Evolutionary conservation across 2,797 vertebrate genomes (phyloP), one percentile per base, ranked within the genome.

Genomic region (Myripristis murdjan): DNA sequence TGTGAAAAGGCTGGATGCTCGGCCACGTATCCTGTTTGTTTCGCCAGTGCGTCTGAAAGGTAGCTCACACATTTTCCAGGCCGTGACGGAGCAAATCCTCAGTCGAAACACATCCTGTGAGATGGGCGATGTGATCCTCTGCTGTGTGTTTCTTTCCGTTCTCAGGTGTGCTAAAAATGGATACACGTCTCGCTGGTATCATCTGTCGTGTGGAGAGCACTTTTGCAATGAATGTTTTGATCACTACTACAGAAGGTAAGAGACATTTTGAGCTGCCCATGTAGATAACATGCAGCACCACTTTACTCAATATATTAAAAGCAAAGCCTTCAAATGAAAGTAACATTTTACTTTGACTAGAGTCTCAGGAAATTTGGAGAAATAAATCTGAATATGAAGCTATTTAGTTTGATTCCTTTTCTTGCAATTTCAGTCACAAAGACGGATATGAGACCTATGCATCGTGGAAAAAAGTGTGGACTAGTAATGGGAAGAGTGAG

Each of bases 161-260:
- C 56, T 75, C 93, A 99, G 98, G 80, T 99, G 98, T 82, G 98
- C 98, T 55, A 99, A 98, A 89, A 99, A 99, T 41, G 98, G 98
- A 8, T 99, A 99, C 75, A 99, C 98, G 0, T 99, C 98, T 6
- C 95, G 98, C 65, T 99, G 98, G 98, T 99, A 99, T 87, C 98
- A 99, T 65, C 93, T 99, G 24, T 99, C 98, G 43, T 99, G 98
- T 61, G 98, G 98, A 4, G 98, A 99, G 59, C 98, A 99, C 90
- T 99, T 99, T 89, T 99, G 98, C 91, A 99, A 99, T 24, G 98
- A 99, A 82, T 99, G 98, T 81, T 99, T 99, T 81, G 98, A 99
- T 87, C 95, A 99, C 91, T 99, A 98, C 88, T 99, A 99, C 85
- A 94, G 98, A 93, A 99, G 98, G 98, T 98, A 93, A 77, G 73